Percentiles rank a stretch among this genome's conserved stretches.
These are phyloP conservation scores for Vesta saturnalis DNA, from an alignment of 2,888 invertebrate species.

Conservation along the genomic window DNA sequence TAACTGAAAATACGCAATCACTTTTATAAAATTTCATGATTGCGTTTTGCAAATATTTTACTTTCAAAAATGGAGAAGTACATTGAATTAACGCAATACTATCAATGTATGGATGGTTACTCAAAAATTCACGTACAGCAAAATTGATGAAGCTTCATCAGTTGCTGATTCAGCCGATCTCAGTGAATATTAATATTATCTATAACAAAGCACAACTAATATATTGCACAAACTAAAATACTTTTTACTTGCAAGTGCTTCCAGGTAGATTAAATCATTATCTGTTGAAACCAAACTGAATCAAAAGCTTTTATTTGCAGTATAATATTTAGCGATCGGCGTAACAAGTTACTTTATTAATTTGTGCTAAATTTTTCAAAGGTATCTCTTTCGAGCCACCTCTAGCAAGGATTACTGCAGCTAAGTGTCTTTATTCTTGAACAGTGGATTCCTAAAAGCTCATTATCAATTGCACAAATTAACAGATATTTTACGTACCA, in stretches of 20 bases:
- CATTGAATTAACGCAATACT: constrained; percentile 76
- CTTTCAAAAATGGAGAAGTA: constrained; percentile 77
- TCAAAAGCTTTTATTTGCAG: constrained; percentile 65
- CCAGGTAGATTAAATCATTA: constrained; percentile 71
- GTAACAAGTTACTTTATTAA: constrained; percentile 69
- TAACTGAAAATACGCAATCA: constrained; percentile 79
- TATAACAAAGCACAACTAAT: constrained; percentile 42
- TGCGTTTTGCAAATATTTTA: constrained; percentile 67
- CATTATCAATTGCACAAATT: neutral
- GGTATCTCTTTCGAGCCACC: constrained; percentile 83
- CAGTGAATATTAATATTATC: constrained; percentile 72
- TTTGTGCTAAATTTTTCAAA: constrained; percentile 73
- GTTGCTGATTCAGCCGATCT: constrained; percentile 71
- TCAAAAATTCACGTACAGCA: constrained; percentile 75
- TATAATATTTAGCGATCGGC: constrained; percentile 67
- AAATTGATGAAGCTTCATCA: constrained; percentile 75
- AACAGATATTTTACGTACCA: neutral
- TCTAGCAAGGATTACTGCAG: constrained; percentile 77
- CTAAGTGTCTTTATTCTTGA: constrained; percentile 50
- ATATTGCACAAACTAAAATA: neutral
- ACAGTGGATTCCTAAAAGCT: constrained; percentile 20
- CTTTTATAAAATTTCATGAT: constrained; percentile 53
- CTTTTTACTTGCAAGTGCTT: constrained; percentile 58
- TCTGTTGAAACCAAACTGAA: constrained; percentile 83
- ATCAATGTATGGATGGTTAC: constrained; percentile 66